phyloP scores from a whole-genome alignment of 2,113 vertebrate genomes.

The Perca fluviatilis region DNA sequence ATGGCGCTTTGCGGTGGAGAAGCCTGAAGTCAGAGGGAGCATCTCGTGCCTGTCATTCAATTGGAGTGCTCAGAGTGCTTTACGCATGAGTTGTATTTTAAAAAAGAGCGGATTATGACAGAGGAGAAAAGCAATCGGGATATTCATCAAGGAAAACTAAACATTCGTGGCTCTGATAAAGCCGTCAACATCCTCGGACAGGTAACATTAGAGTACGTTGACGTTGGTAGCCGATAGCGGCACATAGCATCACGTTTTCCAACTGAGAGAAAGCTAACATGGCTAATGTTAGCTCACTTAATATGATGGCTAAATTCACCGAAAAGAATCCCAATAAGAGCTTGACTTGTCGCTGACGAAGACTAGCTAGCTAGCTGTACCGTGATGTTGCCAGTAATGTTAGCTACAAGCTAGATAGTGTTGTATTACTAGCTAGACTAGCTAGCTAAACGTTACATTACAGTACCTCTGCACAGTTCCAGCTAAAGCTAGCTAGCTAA shows the following conservation, averaged over 20 bases:
- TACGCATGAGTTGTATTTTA: neutral
- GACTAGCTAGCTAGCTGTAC: neutral
- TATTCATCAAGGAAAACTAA: slow-evolving; percentile 40
- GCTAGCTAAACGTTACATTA: neutral
- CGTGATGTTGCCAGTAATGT: neutral
- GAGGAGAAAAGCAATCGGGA: slow-evolving; percentile 21
- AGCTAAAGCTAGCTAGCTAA: slow-evolving; percentile 46
- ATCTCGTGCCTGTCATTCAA: slow-evolving; percentile 6
- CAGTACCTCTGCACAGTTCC: neutral
- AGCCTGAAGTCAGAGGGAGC: slow-evolving; percentile 41
- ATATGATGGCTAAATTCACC: neutral
- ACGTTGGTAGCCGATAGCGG: slow-evolving; percentile 50
- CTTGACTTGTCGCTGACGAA: neutral
- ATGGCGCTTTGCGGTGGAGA: slow-evolving; percentile 62
- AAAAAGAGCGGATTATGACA: slow-evolving; percentile 68
- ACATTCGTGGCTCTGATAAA: slow-evolving; percentile 56
- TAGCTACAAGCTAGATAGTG: slow-evolving; percentile 29
- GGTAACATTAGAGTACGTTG: slow-evolving; percentile 45
- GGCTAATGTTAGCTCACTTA: neutral
- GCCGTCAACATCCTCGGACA: slow-evolving; percentile 44
- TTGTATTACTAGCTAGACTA: neutral
- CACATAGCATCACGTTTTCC: slow-evolving; percentile 73
- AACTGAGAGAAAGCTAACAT: slow-evolving; percentile 9
- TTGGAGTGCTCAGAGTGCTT: neutral
- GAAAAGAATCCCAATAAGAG: neutral